These are phyloP conservation scores for Atta texana DNA, from an alignment of 1,140 invertebrate genomes.

Conservation along the genomic window DNA sequence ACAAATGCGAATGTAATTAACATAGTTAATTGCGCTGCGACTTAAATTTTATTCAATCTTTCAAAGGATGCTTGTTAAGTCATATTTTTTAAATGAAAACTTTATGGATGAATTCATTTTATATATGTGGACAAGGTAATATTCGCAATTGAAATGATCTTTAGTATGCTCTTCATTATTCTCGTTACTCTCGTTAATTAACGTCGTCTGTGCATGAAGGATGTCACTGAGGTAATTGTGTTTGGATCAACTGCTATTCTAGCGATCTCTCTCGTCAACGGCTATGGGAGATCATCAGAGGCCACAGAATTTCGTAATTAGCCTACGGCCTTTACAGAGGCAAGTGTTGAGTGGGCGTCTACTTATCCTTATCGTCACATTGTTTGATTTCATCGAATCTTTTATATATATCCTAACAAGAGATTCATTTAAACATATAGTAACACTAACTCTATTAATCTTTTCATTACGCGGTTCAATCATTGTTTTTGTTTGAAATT, in stretches of 20 bases:
- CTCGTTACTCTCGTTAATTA: conserved; percentile 68
- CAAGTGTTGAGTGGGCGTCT: conserved; percentile 65
- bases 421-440: conserved; percentile 27
- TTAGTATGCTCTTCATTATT: conserved; percentile 65
- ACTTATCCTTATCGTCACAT: conserved; percentile 61
- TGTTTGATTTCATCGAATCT: conserved; percentile 67
- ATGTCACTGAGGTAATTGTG: conserved; percentile 67
- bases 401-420: conserved; percentile 31
- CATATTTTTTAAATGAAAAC: conserved; percentile 19
- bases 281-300: conserved; percentile 58
- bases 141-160: conserved; percentile 37
- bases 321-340: conserved; percentile 25
- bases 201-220: conserved; percentile 31
- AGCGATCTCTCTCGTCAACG: conserved; percentile 66
- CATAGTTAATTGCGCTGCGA: conserved; percentile 11
- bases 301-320: conserved; percentile 73
- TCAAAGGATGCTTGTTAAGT: conserved; percentile 11
- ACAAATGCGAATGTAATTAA: conserved; percentile 29
- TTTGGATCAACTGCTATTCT: conserved; percentile 65
- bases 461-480: background rate
- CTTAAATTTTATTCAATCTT: conserved; percentile 34
- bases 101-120: conserved; percentile 1
- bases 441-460: conserved; percentile 25
- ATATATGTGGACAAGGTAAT: background rate
- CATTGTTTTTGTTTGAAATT: background rate